phyloP scores from a whole-genome alignment of 2,797 vertebrate species.

The Alfaro cultratus region DNA sequence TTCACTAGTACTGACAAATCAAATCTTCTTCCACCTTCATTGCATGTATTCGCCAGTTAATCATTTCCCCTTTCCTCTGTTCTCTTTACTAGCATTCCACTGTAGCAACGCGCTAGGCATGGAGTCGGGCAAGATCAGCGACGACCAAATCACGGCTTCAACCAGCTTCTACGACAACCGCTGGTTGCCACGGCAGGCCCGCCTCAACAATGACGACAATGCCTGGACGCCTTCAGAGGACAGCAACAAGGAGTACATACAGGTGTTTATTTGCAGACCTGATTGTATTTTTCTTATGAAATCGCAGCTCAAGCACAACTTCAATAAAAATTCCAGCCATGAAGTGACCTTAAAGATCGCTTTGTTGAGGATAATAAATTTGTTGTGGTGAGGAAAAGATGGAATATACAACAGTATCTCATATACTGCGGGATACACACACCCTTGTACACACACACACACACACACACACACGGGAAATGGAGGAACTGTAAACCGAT shows the following conservation, averaged over 20 bases:
- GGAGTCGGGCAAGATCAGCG: constrained; percentile 94
- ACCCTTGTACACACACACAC: not conserved
- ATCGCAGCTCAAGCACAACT: not conserved
- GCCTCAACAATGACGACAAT: constrained; percentile 94
- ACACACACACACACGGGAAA: constrained; percentile 35
- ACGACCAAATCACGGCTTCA: constrained; percentile 93
- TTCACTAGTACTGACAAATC: not conserved
- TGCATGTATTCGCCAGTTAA: not conserved
- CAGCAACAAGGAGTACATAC: constrained; percentile 94
- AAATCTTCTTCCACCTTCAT: not conserved
- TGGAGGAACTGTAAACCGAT: constrained; percentile 63
- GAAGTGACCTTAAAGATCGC: constrained; percentile 16
- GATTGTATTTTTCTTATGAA: not conserved
- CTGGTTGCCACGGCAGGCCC: constrained; percentile 93
- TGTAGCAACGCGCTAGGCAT: constrained; percentile 92
- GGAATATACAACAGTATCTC: constrained; percentile 6
- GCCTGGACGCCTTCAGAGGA: constrained; percentile 96
- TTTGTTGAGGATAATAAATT: constrained; percentile 20
- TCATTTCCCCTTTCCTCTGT: constrained; percentile 75
- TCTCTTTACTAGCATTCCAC: constrained; percentile 85
- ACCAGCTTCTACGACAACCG: constrained; percentile 89
- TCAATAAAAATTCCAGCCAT: constrained; percentile 6
- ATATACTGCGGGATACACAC: constrained; percentile 12
- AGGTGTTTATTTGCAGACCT: constrained; percentile 76
- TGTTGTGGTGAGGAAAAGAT: constrained; percentile 16